A percentile compares a stretch with the other conserved stretches of the same genome.
phyloP scores from a whole-genome alignment of 2,113 vertebrate genomes.

The Marmota monax region DNA sequence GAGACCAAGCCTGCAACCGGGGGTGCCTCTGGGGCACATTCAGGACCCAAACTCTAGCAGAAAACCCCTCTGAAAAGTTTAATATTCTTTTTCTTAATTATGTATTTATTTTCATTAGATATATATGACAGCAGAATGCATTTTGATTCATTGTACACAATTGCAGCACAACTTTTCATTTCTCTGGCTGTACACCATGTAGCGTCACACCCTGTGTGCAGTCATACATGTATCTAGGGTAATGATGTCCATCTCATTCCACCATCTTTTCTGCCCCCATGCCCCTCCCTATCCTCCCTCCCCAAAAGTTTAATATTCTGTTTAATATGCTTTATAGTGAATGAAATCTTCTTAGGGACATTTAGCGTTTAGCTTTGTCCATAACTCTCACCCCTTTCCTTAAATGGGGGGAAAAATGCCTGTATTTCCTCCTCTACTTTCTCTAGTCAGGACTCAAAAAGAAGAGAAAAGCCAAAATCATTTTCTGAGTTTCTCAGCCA shows the following conservation, averaged over 20 bases:
- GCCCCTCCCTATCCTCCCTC: too few relatives aligned
- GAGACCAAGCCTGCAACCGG: background rate
- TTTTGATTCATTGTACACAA: too few relatives aligned
- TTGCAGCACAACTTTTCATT: too few relatives aligned
- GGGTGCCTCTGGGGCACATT: background rate
- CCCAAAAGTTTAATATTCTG: background rate
- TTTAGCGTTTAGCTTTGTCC: background rate
- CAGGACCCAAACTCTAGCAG: background rate
- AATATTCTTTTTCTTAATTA: too few relatives aligned
- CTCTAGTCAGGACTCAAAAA: background rate
- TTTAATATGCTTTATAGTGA: background rate
- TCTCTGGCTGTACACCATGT: too few relatives aligned
- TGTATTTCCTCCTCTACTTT: background rate
- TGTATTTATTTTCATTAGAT: too few relatives aligned
- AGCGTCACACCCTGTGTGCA: too few relatives aligned
- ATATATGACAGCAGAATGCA: too few relatives aligned
- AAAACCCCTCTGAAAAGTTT: background rate
- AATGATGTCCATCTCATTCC: too few relatives aligned
- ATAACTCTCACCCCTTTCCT: background rate
- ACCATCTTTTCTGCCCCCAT: too few relatives aligned
- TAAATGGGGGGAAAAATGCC: background rate
- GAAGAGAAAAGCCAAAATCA: background rate
- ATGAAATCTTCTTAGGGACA: background rate
- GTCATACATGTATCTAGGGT: too few relatives aligned
- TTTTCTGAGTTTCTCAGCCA: slow-evolving; percentile 26